Evolutionary conservation across 2,113 vertebrate species (phyloP).

Genomic region (Spea multiplicata): DNA sequence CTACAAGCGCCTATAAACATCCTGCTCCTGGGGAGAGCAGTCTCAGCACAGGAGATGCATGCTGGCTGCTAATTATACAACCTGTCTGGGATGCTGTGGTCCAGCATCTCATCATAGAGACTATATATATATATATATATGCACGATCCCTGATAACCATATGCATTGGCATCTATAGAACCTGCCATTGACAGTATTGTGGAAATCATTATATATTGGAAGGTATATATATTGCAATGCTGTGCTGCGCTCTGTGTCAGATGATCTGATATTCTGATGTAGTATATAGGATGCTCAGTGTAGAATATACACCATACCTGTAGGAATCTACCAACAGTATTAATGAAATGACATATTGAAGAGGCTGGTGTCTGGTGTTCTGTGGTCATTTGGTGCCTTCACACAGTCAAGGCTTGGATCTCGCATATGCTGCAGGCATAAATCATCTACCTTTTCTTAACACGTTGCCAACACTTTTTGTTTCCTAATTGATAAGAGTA

Average conservation of each 20-base stretch:
- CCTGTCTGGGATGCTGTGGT: slow-evolving; percentile 39
- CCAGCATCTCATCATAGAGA: slow-evolving; percentile 1
- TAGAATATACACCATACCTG: slow-evolving; percentile 25
- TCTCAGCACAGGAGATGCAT: slow-evolving; percentile 26
- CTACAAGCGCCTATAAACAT: not conserved
- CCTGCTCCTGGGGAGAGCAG: not conserved
- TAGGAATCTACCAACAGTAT: slow-evolving; percentile 25
- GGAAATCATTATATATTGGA: not conserved
- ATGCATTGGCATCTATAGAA: not conserved
- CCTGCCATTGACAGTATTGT: not conserved
- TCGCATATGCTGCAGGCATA: slow-evolving; percentile 44
- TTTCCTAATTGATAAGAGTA: not conserved
- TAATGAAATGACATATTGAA: slow-evolving; percentile 10
- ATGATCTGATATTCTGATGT: slow-evolving; percentile 7
- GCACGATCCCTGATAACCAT: not conserved
- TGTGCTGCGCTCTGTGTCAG: slow-evolving; percentile 8
- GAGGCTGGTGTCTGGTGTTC: slow-evolving; percentile 13
- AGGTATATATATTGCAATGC: not conserved
- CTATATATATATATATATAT: not conserved
- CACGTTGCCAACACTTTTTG: slow-evolving; percentile 7
- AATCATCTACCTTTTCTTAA: slow-evolving; percentile 33
- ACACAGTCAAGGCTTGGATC: slow-evolving; percentile 11
- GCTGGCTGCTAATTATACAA: slow-evolving; percentile 42
- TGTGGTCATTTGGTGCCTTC: slow-evolving; percentile 22
- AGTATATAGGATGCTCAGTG: not conserved